Evolutionary conservation across 2,113 vertebrate species (phyloP).

Genomic region (Rhabdornis inornatus): DNA sequence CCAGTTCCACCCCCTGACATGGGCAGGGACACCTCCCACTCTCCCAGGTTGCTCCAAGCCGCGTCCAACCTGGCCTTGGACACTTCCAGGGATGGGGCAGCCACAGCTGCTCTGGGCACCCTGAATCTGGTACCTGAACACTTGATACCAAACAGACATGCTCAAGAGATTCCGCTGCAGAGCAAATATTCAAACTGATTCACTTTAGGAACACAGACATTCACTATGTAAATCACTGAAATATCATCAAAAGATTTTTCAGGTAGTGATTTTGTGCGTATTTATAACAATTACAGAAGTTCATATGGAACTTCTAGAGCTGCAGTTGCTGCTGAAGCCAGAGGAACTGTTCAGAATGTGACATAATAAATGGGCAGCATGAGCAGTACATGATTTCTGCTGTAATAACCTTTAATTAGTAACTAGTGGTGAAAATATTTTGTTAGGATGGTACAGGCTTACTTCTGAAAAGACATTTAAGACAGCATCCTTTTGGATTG

Average conservation of each 20-base stretch:
- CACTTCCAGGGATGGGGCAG: not conserved
- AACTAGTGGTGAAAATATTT: not conserved
- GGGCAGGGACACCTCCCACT: not conserved
- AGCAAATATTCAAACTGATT: not conserved
- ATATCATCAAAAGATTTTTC: not conserved
- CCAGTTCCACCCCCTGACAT: not conserved
- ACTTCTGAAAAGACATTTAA: not conserved
- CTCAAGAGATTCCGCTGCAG: not conserved
- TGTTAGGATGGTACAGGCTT: not conserved
- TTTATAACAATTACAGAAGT: not conserved
- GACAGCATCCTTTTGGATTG: not conserved
- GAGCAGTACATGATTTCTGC: not conserved
- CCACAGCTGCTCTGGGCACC: not conserved
- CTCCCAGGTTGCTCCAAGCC: not conserved
- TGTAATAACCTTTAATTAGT: not conserved
- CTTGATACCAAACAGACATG: not conserved
- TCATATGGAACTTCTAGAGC: not conserved
- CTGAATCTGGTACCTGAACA: not conserved
- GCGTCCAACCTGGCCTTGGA: fast-evolving
- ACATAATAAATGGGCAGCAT: not conserved
- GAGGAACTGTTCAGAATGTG: not conserved
- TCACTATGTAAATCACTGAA: not conserved
- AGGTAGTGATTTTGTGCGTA: not conserved
- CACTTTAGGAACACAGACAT: not conserved
- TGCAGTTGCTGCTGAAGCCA: not conserved